Conservation (phyloP, 64 coral and sea anemone species). For the Cladopsammia gracilis region DNA sequence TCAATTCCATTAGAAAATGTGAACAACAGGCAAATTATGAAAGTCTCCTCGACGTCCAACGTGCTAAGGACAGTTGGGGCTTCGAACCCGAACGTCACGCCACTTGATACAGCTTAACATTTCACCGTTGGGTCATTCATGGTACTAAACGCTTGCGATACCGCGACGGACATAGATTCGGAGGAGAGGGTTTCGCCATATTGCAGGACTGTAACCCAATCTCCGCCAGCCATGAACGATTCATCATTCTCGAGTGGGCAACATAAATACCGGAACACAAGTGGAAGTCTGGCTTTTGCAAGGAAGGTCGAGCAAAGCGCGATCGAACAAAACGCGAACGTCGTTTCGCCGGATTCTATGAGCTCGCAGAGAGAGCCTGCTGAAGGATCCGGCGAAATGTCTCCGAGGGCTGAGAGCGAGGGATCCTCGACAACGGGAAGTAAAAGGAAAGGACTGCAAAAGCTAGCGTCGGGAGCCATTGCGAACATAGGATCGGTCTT, state of each 20-base stretch:
- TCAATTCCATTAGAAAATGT: conserved; percentile 85
- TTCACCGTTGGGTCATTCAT: conserved; percentile 47
- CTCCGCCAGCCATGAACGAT: conserved; percentile 78
- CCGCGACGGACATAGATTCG: background rate
- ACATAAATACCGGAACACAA: conserved; percentile 76
- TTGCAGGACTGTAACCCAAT: conserved; percentile 84
- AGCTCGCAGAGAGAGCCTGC: background rate
- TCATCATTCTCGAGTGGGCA: conserved; percentile 42
- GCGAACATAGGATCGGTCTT: conserved; percentile 71
- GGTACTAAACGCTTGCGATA: conserved; percentile 43
- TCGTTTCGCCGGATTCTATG: conserved; percentile 39
- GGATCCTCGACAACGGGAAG: conserved; percentile 39
- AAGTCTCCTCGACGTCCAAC: conserved; percentile 13
- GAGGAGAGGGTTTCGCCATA: conserved; percentile 70
- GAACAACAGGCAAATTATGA: conserved; percentile 67
- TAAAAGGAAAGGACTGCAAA: conserved; percentile 70
- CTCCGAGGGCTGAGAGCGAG: conserved; percentile 21
- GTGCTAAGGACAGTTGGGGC: background rate
- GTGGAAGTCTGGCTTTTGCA: conserved; percentile 35
- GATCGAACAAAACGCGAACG: background rate
- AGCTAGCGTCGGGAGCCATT: conserved; percentile 64
- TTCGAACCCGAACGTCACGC: background rate
- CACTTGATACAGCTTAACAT: background rate
- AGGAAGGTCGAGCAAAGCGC: conserved; percentile 19
- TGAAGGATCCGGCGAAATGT: conserved; percentile 40